These are phyloP conservation scores for Rhagophthalmus giganteus DNA, from an alignment of 2,888 invertebrate genomes.

Conservation along the genomic window DNA sequence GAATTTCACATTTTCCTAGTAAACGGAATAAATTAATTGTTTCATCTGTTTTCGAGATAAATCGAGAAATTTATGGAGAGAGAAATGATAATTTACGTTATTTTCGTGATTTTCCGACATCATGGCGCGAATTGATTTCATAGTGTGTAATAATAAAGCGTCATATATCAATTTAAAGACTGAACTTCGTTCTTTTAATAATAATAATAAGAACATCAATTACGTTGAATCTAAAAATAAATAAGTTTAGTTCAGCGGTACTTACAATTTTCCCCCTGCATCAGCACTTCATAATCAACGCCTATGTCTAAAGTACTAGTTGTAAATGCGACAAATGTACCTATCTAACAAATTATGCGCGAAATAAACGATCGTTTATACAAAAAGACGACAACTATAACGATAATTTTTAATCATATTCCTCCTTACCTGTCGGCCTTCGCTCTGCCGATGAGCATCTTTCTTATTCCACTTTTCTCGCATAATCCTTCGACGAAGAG, in stretches of 20 bases:
- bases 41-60: no score
- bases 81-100: no score
- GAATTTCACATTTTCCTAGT: no score
- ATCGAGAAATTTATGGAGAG: no score
- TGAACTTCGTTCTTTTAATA: conserved; percentile 9
- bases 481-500: no score
- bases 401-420: conserved; percentile 3
- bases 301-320: conserved; percentile 1
- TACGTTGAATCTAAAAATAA: conserved; percentile 7
- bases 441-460: conserved; percentile 16
- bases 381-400: neutral
- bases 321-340: no score
- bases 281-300: neutral
- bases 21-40: no score
- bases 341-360: conserved; percentile 1
- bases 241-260: conserved; percentile 6
- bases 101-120: no score
- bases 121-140: conserved; percentile 6
- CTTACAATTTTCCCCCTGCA: neutral
- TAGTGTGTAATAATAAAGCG: conserved; percentile 7
- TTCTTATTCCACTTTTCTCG: conserved; percentile 33
- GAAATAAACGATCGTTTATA: neutral
- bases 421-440: conserved; percentile 29
- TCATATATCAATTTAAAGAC: conserved; percentile 8
- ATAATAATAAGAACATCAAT: no score